These are phyloP conservation scores for Drosophila lacertosa DNA, from an alignment of 1,140 invertebrate genomes.

Conservation along the genomic window DNA sequence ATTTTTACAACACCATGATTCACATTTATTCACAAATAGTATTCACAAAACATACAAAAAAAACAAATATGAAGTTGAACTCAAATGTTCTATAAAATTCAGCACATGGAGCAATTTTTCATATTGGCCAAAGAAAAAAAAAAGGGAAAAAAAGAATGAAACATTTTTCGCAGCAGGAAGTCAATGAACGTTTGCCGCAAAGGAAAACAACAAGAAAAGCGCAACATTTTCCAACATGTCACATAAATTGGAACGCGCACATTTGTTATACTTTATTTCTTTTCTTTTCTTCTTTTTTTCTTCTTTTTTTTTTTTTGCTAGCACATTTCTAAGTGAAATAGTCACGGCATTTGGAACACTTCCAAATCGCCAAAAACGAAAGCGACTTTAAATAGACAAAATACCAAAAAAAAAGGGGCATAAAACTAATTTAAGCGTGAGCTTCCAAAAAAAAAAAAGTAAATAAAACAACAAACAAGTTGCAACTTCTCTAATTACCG, in stretches of 20 bases:
- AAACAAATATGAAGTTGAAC: too few relatives aligned
- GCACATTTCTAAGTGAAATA: slow-evolving; percentile 65
- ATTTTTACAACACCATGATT: neutral
- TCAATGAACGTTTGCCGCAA: slow-evolving; percentile 40
- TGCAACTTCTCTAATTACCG: slow-evolving; percentile 63
- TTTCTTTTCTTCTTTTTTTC: slow-evolving; percentile 8
- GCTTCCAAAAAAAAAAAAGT: too few relatives aligned
- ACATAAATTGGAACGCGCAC: slow-evolving; percentile 69
- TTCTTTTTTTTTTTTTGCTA: slow-evolving; percentile 15
- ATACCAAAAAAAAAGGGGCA: slow-evolving; percentile 33
- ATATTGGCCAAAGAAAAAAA: slow-evolving; percentile 1
- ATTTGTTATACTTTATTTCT: slow-evolving; percentile 24
- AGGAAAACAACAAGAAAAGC: slow-evolving; percentile 9
- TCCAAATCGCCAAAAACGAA: slow-evolving; percentile 53
- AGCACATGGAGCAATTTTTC: neutral
- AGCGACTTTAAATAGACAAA: slow-evolving; percentile 49
- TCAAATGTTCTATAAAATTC: neutral
- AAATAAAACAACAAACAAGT: slow-evolving; percentile 6
- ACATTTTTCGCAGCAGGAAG: slow-evolving; percentile 29
- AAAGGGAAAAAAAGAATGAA: too few relatives aligned
- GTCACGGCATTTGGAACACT: slow-evolving; percentile 75
- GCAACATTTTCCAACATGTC: slow-evolving; percentile 59
- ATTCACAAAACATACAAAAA: neutral
- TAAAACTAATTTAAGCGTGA: slow-evolving; percentile 32
- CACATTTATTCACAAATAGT: slow-evolving; percentile 5